Evolutionary conservation across 30 jellyfish, hydroid and myxozoan species (phyloP).

Genomic region (Cassiopea xamachana): DNA sequence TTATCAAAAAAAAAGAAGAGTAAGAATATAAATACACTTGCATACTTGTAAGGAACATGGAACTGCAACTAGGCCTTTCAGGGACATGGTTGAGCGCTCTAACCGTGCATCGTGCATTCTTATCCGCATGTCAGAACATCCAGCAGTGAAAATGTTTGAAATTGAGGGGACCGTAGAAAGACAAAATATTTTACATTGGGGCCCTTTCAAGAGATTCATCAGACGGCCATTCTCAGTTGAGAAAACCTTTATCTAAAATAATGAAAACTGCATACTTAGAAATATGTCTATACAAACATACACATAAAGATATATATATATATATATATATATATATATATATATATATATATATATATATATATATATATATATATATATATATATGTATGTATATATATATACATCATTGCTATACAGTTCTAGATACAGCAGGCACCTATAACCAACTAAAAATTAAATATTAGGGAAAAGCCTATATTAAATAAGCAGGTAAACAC

Average conservation of each 20-base stretch:
- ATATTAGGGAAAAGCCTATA: no score
- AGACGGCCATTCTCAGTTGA: slow-evolving; percentile 26
- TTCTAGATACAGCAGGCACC: no score
- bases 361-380: no score
- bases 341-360: no score
- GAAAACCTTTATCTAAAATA: slow-evolving; percentile 59
- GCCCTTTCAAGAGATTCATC: slow-evolving; percentile 51
- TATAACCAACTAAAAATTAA: no score
- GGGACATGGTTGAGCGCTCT: slow-evolving; percentile 16
- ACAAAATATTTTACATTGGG: slow-evolving; percentile 56
- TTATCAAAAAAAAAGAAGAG: background rate
- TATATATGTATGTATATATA: no score
- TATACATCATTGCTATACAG: no score
- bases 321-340: background rate
- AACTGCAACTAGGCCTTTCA: slow-evolving; percentile 35
- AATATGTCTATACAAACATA: no score
- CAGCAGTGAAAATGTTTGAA: slow-evolving; percentile 53
- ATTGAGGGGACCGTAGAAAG: slow-evolving; percentile 13
- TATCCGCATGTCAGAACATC: slow-evolving; percentile 74
- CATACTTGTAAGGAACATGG: slow-evolving; percentile 80
- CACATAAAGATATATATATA: background rate
- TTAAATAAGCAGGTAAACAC: no score
- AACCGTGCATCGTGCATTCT: slow-evolving; percentile 55
- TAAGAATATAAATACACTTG: background rate
- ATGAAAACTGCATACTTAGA: no score